Percentiles rank a stretch among this genome's conserved stretches.
Conservation (phyloP, 2,797 vertebrate genomes). For the Microctenopoma steveboyesi region DNA sequence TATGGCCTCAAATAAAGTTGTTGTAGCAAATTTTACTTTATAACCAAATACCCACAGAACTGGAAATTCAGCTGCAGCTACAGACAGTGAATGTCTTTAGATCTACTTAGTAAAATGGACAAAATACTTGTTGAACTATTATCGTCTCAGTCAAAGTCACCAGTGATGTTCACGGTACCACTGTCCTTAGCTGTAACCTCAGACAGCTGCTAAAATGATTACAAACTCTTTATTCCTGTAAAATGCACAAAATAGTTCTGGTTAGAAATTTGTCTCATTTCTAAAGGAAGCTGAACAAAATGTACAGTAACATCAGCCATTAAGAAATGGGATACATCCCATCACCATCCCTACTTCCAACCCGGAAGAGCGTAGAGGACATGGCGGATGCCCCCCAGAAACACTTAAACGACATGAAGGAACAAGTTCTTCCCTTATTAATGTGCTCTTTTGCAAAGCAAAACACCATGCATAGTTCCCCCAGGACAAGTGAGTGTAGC, state of each 20-base stretch:
- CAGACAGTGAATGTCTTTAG: too few species aligned
- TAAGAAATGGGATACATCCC: slow-evolving; percentile 64
- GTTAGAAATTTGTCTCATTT: slow-evolving; percentile 4
- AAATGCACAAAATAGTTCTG: not conserved
- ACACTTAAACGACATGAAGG: slow-evolving; percentile 72
- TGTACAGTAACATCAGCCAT: slow-evolving; percentile 39
- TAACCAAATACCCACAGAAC: too few species aligned
- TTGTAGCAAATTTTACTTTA: not conserved
- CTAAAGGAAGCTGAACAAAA: not conserved
- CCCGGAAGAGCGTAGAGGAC: slow-evolving; percentile 63
- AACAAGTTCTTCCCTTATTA: slow-evolving; percentile 79
- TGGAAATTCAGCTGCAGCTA: too few species aligned
- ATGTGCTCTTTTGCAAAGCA: slow-evolving; percentile 76
- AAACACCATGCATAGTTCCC: slow-evolving; percentile 57
- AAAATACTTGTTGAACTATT: too few species aligned
- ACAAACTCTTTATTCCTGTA: not conserved
- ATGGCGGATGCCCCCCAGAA: slow-evolving; percentile 72
- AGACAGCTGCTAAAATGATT: not conserved
- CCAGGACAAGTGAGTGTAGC: slow-evolving; percentile 60
- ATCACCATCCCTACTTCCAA: slow-evolving; percentile 48
- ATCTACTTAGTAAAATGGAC: too few species aligned
- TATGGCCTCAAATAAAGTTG: not conserved
- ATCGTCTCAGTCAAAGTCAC: too few species aligned
- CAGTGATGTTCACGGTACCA: too few species aligned
- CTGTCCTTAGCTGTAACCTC: not conserved